A percentile compares a stretch with the other conserved stretches of the same genome.
Evolutionary conservation across 2,113 vertebrate species (phyloP).

Genomic region (Alectura lathami): DNA sequence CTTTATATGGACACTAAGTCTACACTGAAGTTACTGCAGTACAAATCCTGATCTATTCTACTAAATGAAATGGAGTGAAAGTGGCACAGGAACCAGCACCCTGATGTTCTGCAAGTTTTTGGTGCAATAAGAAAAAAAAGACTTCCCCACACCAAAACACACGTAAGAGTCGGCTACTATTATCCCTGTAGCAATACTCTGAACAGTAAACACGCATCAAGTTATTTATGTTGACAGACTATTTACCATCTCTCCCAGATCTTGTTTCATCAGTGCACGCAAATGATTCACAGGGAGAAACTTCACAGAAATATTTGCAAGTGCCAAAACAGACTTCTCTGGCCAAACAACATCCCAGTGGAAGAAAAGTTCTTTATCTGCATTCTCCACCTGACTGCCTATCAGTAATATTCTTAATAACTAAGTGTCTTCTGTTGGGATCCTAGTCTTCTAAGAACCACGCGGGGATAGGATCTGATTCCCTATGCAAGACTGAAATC

Average conservation of each 20-base stretch:
- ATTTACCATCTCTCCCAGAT: neutral
- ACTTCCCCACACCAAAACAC: fast-evolving
- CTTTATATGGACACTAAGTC: neutral
- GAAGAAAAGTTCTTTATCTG: neutral
- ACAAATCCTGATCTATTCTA: neutral
- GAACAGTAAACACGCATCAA: fast-evolving
- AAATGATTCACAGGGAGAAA: neutral
- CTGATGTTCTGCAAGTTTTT: neutral
- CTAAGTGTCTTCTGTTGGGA: neutral
- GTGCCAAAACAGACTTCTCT: neutral
- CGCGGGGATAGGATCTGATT: neutral
- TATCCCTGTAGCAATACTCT: neutral
- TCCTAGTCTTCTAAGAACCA: neutral
- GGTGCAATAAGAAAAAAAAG: neutral
- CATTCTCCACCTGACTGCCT: neutral
- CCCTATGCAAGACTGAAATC: neutral
- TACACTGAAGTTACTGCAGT: neutral
- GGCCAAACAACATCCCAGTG: neutral
- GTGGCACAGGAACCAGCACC: neutral
- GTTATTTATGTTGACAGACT: neutral
- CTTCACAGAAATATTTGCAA: neutral
- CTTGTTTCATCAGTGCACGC: neutral
- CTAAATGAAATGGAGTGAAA: neutral
- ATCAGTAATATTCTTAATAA: neutral
- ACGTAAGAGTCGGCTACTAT: neutral